Evolutionary conservation across 2,113 vertebrate species (phyloP).

Genomic region (Corythornis vintsioides): DNA sequence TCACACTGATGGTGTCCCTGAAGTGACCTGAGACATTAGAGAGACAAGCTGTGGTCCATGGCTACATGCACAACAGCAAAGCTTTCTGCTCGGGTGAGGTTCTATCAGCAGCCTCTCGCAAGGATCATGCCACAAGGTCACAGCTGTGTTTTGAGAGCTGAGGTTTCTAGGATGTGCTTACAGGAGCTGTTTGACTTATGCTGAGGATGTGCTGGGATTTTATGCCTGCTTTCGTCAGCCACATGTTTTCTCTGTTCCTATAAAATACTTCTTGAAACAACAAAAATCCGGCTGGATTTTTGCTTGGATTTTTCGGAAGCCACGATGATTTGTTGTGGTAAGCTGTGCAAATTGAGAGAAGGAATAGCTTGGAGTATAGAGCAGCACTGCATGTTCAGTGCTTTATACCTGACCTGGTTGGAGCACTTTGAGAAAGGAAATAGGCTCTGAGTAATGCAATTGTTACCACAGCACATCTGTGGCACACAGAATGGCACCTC

Average conservation of each 20-base stretch:
- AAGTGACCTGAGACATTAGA: background rate
- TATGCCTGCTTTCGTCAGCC: background rate
- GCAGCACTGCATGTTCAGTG: background rate
- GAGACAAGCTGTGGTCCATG: background rate
- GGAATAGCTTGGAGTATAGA: background rate
- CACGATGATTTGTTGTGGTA: background rate
- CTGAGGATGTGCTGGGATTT: background rate
- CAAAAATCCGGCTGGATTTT: background rate
- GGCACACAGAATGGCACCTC: background rate
- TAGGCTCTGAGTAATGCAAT: rapidly evolving
- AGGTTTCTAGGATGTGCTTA: background rate
- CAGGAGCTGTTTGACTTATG: background rate
- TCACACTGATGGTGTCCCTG: background rate
- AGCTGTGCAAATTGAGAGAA: background rate
- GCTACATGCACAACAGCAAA: background rate
- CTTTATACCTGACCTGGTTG: background rate
- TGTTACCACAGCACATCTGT: background rate
- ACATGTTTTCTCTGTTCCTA: background rate
- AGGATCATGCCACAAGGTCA: rapidly evolving
- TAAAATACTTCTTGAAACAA: background rate
- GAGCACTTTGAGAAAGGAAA: background rate
- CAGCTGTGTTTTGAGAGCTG: background rate
- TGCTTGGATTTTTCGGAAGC: background rate
- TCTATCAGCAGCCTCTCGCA: background rate
- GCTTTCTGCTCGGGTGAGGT: background rate